phyloP scores from a whole-genome alignment of 2,113 vertebrate species.

The Zosterops hypoxanthus region DNA sequence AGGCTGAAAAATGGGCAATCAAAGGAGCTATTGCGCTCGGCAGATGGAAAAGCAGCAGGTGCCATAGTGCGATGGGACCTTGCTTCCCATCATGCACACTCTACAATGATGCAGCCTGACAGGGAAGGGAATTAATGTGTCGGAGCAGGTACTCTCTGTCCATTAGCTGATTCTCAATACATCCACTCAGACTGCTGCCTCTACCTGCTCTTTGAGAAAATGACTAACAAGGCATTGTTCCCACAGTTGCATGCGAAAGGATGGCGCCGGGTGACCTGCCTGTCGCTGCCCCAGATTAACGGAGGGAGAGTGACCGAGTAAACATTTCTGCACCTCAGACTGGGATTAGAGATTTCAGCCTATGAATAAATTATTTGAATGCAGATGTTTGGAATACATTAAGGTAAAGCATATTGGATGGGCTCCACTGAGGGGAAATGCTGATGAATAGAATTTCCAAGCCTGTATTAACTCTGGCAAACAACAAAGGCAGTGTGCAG shows the following conservation, averaged over 20 bases:
- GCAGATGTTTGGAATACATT: slow-evolving; percentile 80
- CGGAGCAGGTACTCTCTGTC: slow-evolving; percentile 83
- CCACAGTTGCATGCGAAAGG: not conserved
- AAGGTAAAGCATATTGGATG: slow-evolving; percentile 62
- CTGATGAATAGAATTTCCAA: slow-evolving; percentile 75
- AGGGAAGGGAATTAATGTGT: slow-evolving; percentile 87
- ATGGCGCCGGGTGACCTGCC: slow-evolving; percentile 17
- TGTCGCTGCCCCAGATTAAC: slow-evolving; percentile 29
- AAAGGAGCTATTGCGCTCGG: slow-evolving; percentile 72
- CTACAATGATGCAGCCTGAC: slow-evolving; percentile 88
- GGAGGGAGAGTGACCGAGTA: slow-evolving; percentile 53
- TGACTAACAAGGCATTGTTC: slow-evolving; percentile 27
- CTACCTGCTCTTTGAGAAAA: slow-evolving; percentile 54
- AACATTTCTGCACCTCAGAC: slow-evolving; percentile 61
- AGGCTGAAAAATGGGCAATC: slow-evolving; percentile 84
- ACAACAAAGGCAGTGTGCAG: slow-evolving; percentile 67
- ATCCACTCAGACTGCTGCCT: slow-evolving; percentile 60
- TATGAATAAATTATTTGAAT: slow-evolving; percentile 78
- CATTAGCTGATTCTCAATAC: slow-evolving; percentile 80
- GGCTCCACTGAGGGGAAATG: slow-evolving; percentile 54
- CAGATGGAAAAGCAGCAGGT: slow-evolving; percentile 99
- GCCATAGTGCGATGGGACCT: slow-evolving; percentile 80
- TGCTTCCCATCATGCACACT: slow-evolving; percentile 84
- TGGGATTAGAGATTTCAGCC: slow-evolving; percentile 69
- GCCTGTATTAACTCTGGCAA: slow-evolving; percentile 72